Percentiles rank a stretch among this genome's conserved stretches.
phyloP scores from a whole-genome alignment of 2,113 vertebrate species.

The Perca schrenkii region DNA sequence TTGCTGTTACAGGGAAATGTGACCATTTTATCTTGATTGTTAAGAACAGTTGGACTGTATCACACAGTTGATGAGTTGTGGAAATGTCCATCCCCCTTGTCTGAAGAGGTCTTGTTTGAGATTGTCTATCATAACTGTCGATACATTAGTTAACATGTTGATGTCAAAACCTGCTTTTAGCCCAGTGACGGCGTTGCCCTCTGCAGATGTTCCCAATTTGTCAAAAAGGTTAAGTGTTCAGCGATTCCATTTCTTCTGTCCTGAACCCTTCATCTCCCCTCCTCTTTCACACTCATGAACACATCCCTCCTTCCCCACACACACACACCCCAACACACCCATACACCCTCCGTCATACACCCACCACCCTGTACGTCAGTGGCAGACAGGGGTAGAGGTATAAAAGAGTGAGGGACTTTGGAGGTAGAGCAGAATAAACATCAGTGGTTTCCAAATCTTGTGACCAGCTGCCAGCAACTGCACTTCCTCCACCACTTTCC shows the following conservation, averaged over 20 bases:
- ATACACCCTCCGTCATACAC: constrained; percentile 69
- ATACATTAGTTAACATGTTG: constrained; percentile 31
- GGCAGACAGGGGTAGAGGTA: constrained; percentile 74
- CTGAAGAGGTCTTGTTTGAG: constrained; percentile 22
- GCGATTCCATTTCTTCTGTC: constrained; percentile 75
- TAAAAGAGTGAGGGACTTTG: constrained; percentile 83
- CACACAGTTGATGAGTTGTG: constrained; percentile 21
- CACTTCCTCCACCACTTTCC: constrained; percentile 46
- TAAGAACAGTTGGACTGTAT: background rate
- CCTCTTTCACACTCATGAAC: constrained; percentile 47
- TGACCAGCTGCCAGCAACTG: constrained; percentile 61
- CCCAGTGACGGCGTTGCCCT: constrained; percentile 55
- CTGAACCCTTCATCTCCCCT: constrained; percentile 70
- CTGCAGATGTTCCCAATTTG: constrained; percentile 66
- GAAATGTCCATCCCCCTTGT: background rate
- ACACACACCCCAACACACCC: constrained; percentile 54
- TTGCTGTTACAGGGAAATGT: background rate
- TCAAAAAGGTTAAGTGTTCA: constrained; percentile 77
- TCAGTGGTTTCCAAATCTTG: constrained; percentile 65
- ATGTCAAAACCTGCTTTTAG: constrained; percentile 58
- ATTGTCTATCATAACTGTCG: constrained; percentile 4
- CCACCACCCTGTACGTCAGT: constrained; percentile 83
- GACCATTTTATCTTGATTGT: background rate
- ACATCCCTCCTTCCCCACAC: constrained; percentile 17
- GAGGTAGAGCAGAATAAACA: constrained; percentile 79